Evolutionary conservation across 2,113 vertebrate genomes (phyloP), one percentile per base, ranked within the genome.

Genomic region (Perognathus longimembris): DNA sequence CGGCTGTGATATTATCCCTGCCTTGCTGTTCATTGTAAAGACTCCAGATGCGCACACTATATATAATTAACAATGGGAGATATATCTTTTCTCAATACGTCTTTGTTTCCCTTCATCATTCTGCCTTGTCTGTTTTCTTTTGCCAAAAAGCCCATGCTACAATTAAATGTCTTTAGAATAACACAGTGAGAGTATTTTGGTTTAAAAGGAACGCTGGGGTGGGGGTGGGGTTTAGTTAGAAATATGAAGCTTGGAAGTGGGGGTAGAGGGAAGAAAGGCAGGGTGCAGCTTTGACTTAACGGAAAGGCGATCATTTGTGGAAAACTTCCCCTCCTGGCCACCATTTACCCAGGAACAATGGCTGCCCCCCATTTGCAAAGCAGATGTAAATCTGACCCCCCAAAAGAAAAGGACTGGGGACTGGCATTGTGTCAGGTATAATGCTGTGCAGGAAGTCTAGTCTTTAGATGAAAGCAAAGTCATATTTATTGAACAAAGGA

Each of bases 61-160:
- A 94, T 95, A 95, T 97, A 95, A 95, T 95, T 97, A 96, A 96
- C 94, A 97, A 96, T 93, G 83, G 96, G 90, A 91, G 94, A 95
- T 94, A 90, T 67, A 95, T 96, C 96, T 95, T 92, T 96, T 74
- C 94, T 96, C 95, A 92, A 61, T 92, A 82, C 12, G 67, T 91
- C 96, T 96, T 97, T 97, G 96, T 97, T 89, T 95, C 87, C 94
- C 92, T 93, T 94, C 94, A 40, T 93, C 94, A 92, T 88, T 95
- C 94, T 90, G 92, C 90, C 89, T 95, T 54, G 88, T 94, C 95
- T 97, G 91, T 94, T 97, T 97, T 82, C 94, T 94, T 95, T 95
- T 94, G 95, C 97, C 95, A 93, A 85, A 92, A 94, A 96, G 89
- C 95, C 94, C 85, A 85, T 90, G 93, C 95, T 91, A 90, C 95